phyloP scores from a whole-genome alignment of 2,113 vertebrate genomes.

The Thamnaconus septentrionalis region DNA sequence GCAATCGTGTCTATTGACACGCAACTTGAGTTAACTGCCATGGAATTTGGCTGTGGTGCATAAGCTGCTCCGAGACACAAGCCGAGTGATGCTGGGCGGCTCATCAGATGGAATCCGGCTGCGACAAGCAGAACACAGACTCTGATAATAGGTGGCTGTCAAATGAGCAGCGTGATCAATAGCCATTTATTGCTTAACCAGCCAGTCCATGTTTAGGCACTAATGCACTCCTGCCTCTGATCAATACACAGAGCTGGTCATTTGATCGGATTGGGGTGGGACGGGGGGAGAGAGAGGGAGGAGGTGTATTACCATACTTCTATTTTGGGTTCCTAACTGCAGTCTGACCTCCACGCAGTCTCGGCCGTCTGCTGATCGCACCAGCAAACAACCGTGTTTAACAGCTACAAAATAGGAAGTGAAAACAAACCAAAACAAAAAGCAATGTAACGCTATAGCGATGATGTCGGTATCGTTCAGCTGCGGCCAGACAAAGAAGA shows the following conservation, averaged over 20 bases:
- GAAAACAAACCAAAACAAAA: no score
- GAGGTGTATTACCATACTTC: no score
- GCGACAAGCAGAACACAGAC: constrained; percentile 3
- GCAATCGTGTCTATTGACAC: no score
- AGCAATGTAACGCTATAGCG: background rate
- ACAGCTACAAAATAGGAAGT: no score
- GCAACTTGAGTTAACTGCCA: no score
- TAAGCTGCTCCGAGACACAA: background rate
- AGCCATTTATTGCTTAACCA: constrained; percentile 52
- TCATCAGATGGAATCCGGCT: background rate
- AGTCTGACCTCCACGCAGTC: no score
- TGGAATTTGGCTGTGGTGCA: no score
- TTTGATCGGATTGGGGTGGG: constrained; percentile 2
- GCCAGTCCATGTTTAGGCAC: constrained; percentile 47
- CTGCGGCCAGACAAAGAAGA: constrained; percentile 9
- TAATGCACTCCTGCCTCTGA: constrained; percentile 47
- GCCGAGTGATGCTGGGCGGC: background rate
- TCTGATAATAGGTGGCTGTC: constrained; percentile 41
- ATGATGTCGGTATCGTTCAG: constrained; percentile 27
- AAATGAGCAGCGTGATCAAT: constrained; percentile 61
- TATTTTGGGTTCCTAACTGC: no score
- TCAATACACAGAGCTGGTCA: constrained; percentile 49
- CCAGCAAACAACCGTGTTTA: no score
- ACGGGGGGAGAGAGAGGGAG: no score
- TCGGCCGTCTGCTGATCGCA: no score